phyloP scores from a whole-genome alignment of 2,888 invertebrate species.

The Himalopsyche japonica region DNA sequence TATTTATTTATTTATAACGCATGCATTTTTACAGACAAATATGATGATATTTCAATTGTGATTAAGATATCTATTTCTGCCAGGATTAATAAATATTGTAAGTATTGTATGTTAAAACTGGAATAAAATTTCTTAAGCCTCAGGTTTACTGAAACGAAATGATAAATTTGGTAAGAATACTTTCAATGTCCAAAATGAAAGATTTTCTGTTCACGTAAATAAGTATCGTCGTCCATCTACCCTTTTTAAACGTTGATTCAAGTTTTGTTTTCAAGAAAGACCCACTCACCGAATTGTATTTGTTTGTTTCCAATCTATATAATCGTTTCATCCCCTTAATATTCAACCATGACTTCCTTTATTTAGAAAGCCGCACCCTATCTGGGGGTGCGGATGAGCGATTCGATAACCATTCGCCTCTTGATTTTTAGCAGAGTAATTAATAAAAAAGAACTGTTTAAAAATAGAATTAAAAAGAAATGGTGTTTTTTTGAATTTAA shows the following conservation, averaged over 20 bases:
- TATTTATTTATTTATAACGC: too few species aligned
- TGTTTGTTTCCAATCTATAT: background rate
- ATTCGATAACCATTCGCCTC: background rate
- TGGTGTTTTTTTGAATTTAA: too few species aligned
- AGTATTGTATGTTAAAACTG: too few species aligned
- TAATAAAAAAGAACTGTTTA: too few species aligned
- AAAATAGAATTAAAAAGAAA: too few species aligned
- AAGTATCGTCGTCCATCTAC: background rate
- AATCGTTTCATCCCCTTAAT: background rate
- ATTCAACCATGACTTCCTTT: background rate
- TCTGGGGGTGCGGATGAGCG: background rate
- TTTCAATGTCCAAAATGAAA: background rate
- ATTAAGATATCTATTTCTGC: too few species aligned
- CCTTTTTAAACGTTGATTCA: background rate
- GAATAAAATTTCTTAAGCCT: too few species aligned
- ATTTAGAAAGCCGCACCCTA: background rate
- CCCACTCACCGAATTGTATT: background rate
- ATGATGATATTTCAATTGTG: too few species aligned
- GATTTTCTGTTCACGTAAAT: background rate
- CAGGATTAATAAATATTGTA: too few species aligned
- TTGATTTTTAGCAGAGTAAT: too few species aligned
- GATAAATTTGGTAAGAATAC: background rate
- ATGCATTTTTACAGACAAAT: too few species aligned
- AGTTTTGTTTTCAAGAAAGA: background rate
- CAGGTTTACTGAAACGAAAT: too few species aligned